phyloP scores from a whole-genome alignment of 2,113 vertebrate genomes.

The Malaclemys terrapin region DNA sequence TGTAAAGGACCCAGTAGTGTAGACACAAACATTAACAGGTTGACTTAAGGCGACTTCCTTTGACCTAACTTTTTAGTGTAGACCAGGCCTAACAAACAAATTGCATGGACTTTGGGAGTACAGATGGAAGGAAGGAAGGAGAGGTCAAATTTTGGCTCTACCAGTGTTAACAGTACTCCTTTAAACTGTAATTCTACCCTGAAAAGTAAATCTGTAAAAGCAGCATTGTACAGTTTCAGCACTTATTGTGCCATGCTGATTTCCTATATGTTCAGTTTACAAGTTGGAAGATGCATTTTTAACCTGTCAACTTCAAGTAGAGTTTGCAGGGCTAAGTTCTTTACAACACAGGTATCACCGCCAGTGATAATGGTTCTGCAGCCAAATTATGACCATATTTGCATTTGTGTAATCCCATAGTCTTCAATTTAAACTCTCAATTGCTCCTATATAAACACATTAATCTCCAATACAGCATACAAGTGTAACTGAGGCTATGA shows the following conservation, averaged over 20 bases:
- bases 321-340: no score
- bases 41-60: no score
- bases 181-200: neutral
- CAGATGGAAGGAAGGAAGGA: neutral
- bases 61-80: no score
- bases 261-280: neutral
- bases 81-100: neutral
- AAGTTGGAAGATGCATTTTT: neutral
- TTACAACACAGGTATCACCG: neutral
- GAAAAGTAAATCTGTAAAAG: neutral
- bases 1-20: no score
- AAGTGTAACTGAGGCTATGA: neutral
- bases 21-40: no score
- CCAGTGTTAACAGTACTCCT: neutral
- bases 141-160: no score
- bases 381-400: neutral
- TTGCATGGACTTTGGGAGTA: neutral
- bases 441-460: neutral
- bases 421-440: neutral
- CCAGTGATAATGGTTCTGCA: neutral
- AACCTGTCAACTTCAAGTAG: neutral
- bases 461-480: neutral
- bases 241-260: neutral
- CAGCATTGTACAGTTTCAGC: neutral
- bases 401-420: neutral